phyloP scores from a whole-genome alignment of 2,113 vertebrate species.

The Hippolais icterina region DNA sequence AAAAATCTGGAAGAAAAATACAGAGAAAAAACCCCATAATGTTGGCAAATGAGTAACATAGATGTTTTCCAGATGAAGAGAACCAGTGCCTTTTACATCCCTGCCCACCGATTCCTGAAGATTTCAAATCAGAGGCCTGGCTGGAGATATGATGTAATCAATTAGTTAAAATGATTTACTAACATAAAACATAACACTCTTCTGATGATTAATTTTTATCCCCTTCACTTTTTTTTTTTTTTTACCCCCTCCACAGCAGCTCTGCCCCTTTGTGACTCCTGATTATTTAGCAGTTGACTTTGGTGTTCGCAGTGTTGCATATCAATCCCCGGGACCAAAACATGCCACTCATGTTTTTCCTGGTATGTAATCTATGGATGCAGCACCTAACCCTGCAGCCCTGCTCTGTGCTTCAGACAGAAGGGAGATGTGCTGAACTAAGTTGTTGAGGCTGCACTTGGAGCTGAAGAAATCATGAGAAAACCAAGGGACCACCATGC shows the following conservation, averaged over 20 bases:
- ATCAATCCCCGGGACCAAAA: not conserved
- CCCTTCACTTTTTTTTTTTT: not conserved
- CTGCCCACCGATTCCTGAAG: not conserved
- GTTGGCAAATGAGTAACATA: not conserved
- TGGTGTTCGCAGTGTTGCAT: fast-evolving
- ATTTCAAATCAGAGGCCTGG: not conserved
- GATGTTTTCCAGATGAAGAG: not conserved
- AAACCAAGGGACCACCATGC: not conserved
- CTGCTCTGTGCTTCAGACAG: not conserved
- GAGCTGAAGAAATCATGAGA: not conserved
- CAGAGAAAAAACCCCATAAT: fast-evolving
- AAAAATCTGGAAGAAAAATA: not conserved
- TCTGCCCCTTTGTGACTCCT: not conserved
- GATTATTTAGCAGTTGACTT: conserved; percentile 8
- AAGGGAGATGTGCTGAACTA: fast-evolving
- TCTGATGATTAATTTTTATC: not conserved
- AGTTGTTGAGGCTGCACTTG: not conserved
- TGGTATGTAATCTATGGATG: not conserved
- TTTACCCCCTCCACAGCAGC: fast-evolving
- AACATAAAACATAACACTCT: not conserved
- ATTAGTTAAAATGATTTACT: conserved; percentile 32
- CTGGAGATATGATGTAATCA: not conserved
- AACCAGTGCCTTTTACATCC: not conserved
- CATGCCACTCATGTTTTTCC: not conserved
- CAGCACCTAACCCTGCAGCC: not conserved